Conservation (phyloP, 2,888 invertebrate genomes). For the Drosophila merina region DNA sequence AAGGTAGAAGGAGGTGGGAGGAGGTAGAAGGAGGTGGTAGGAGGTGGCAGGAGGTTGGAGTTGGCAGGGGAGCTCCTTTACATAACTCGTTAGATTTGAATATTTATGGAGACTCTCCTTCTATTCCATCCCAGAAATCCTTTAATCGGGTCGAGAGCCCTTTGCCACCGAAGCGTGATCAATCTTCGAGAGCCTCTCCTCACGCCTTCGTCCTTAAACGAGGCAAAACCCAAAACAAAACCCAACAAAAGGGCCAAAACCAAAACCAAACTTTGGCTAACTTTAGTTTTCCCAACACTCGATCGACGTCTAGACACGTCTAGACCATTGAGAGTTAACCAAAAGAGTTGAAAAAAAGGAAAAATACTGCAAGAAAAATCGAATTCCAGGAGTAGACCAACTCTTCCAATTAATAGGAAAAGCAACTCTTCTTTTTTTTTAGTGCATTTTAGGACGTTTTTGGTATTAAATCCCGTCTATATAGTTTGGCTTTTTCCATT, state of each 20-base stretch:
- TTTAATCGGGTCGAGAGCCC: constrained; percentile 16
- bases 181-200: constrained; percentile 2
- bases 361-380: no score
- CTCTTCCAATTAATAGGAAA: neutral
- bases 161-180: constrained; percentile 18
- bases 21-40: neutral
- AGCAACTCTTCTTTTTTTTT: neutral
- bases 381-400: no score
- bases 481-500: neutral
- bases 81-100: no score
- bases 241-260: neutral
- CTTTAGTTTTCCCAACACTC: constrained; percentile 27
- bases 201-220: neutral
- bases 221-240: neutral
- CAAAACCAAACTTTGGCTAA: constrained; percentile 21
- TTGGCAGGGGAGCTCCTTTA: neutral
- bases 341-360: neutral
- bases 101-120: no score
- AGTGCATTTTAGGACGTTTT: no score
- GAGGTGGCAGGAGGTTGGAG: neutral
- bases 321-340: constrained; percentile 27
- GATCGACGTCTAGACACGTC: constrained; percentile 39
- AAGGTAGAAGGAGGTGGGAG: neutral
- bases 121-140: neutral
- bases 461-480: neutral